Base-by-base conservation (phyloP, 2,888 invertebrate species). In the Cephus pulcher region DNA sequence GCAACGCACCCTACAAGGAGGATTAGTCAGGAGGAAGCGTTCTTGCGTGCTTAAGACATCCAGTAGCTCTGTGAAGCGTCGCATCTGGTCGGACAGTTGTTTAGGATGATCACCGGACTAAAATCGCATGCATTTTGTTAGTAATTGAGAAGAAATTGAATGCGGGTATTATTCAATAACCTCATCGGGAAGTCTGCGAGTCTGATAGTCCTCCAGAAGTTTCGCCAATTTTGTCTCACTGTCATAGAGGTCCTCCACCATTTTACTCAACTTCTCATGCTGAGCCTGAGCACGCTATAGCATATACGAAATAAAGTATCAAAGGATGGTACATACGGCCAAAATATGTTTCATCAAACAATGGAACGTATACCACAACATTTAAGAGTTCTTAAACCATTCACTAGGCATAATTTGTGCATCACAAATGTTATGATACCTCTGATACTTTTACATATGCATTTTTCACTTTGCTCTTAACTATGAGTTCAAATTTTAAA, bases 241-340 rank as follows among this genome's bases (percentile, higher is more conserved):
- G 89, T 95, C 95, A 91, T 93, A 93, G 84, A 95, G 92, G 91
- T 95, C 94, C 90, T 93, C 94, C 86, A 95, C 93, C 94, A 95
- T 95, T 91, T 93, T 93, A 86, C 93, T 92, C 84, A 95, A 92
- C 89, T 95, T 94, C 87, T 94, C 94, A 82, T 91, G 90, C 83
- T 93, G 93, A 75, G 88, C 89, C 83, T 88, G 88, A 34, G 89
- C 90, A 77, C 89, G 88, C 90, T 92, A 81, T 37, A 85, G 82
- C 78, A 80, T 74, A 79, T 81, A 78, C 76, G 78, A 76, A 79
- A 23, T 76, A 40, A 56, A 77, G 34, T 75, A 71, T 76, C 56
- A 56, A 56, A 56, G 23, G 15, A 56, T 56, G 23, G 9, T 9
- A 56, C 56, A 56, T 56, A 37, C 15, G 34, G 30, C 33, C 69